These are phyloP conservation scores for Protophormia terraenovae DNA, from an alignment of 2,888 invertebrate species.

Conservation along the genomic window DNA sequence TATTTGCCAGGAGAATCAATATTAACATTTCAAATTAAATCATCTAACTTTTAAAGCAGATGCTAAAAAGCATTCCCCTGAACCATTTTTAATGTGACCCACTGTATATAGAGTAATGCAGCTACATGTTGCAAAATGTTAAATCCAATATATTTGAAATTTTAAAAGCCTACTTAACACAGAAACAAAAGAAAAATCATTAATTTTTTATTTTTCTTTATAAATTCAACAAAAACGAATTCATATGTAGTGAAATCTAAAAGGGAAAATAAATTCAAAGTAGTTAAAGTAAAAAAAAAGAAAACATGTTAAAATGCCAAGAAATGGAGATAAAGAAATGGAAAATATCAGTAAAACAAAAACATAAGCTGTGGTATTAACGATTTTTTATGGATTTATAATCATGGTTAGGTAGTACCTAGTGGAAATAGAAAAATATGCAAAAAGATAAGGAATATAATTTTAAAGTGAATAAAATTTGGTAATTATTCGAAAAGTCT, in stretches of 20 bases:
- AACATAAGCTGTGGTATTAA: conserved; percentile 1
- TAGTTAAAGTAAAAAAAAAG: not conserved
- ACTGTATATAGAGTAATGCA: not conserved
- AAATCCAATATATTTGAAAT: not conserved
- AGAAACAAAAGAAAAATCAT: not conserved
- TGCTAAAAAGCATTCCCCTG: no score
- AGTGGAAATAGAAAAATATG: not conserved
- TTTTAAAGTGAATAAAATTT: not conserved
- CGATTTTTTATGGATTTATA: not conserved
- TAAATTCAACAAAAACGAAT: not conserved
- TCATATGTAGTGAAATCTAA: not conserved
- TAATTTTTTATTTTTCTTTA: not conserved
- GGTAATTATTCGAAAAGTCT: not conserved
- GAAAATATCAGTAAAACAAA: not conserved
- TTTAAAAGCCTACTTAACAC: not conserved
- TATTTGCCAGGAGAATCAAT: no score
- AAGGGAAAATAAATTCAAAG: not conserved
- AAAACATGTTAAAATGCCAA: not conserved
- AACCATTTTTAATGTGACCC: not conserved
- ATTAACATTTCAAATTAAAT: no score
- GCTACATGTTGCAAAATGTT: not conserved
- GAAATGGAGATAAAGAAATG: not conserved
- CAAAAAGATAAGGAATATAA: not conserved
- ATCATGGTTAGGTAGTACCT: not conserved
- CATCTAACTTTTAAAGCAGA: no score